Evolutionary conservation across 2,888 invertebrate species (phyloP), one percentile per base, ranked within the genome.

Genomic region (Mimas tiliae): DNA sequence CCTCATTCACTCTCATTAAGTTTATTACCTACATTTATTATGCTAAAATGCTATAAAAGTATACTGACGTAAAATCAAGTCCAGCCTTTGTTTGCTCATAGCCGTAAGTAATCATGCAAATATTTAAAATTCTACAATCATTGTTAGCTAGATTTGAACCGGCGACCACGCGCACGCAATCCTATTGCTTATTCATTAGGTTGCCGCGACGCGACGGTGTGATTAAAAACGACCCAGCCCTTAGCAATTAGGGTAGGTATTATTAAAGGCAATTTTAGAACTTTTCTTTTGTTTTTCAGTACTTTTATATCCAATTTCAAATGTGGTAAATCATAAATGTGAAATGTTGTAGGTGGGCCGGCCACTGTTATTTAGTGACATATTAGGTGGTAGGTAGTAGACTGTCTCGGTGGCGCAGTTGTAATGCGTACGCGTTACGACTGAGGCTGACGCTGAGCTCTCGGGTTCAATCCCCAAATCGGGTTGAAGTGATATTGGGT

Each of bases 101-200:
- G 11, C 12, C 42, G 19, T 42, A 38, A 42, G 12, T 19, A 19
- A 16, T 42, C 42, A 19, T 58, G 42, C 42, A 42, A 21, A 38
- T 16, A 55, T 34, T 58, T 55, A 38, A 19, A 42, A 58, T 58
- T 58, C 42, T 19, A 42, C 16, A 58, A 58, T 4, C 58, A 1
- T 58, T 19, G 58, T 58, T 58, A 38, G 38, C 38, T 55, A 19
- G 38, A 42, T 21, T 42, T 19, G 42, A 58, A 58, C 58, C 58
- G 58, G 42, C 58, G 19, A 58, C 42, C 58, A 19, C 58, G 16
- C 42, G 58, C 58, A 58, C 58, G 58, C 58, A 12, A 58, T 11
- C 19, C 58, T 16, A 12, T 58, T 58, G 58, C 12, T 58, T 58
- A 58, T 58, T 58, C 58, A 58, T 58, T 42, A 58, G 12, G 58